phyloP scores from a whole-genome alignment of 2,888 invertebrate species.

The Agrotis exclamationis region DNA sequence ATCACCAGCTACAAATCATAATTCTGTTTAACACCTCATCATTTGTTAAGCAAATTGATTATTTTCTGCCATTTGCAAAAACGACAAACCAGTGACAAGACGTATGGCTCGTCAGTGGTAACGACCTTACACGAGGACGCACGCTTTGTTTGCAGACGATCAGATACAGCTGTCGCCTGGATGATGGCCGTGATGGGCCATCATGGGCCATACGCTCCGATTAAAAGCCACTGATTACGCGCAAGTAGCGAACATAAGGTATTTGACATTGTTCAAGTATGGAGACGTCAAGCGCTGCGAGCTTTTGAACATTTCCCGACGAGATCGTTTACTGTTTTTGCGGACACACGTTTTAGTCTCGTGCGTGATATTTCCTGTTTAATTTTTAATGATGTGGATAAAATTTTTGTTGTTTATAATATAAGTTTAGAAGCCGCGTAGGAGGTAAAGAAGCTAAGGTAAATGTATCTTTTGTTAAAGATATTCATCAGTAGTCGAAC shows the following conservation, averaged over 20 bases:
- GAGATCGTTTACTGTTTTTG: constrained; percentile 42
- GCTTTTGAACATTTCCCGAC: constrained; percentile 59
- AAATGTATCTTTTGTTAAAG: not conserved
- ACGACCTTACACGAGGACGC: constrained; percentile 60
- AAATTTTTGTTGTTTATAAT: not conserved
- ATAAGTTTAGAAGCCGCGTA: not conserved
- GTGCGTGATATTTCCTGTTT: constrained; percentile 21
- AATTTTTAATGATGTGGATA: constrained; percentile 33
- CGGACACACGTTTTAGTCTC: constrained; percentile 30
- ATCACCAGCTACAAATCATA: not conserved
- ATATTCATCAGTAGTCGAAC: constrained; percentile 5
- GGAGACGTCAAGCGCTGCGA: constrained; percentile 35
- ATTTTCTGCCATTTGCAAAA: constrained; percentile 46
- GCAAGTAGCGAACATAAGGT: constrained; percentile 61
- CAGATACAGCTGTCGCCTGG: constrained; percentile 67
- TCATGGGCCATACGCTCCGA: constrained; percentile 56
- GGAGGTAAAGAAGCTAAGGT: not conserved
- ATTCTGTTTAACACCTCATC: constrained; percentile 10
- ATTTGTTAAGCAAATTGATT: constrained; percentile 48
- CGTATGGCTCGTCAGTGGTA: constrained; percentile 47
- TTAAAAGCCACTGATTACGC: constrained; percentile 67
- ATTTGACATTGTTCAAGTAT: constrained; percentile 64
- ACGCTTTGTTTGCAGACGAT: constrained; percentile 65
- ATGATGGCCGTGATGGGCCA: constrained; percentile 53
- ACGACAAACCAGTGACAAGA: constrained; percentile 46